These are phyloP conservation scores for Campaea margaritaria DNA, from an alignment of 2,888 invertebrate species.

Conservation along the genomic window DNA sequence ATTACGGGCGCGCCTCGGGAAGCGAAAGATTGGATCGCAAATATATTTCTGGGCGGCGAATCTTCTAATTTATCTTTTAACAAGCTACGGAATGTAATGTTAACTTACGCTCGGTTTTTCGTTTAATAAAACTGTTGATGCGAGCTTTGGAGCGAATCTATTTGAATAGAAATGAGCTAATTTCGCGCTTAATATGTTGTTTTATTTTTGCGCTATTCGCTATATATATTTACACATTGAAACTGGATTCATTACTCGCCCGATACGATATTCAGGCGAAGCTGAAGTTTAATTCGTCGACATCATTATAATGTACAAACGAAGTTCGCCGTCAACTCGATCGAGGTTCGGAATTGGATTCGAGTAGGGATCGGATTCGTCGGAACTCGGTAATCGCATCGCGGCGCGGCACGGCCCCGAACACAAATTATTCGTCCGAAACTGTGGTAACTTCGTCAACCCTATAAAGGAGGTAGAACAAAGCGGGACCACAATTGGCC, in stretches of 20 bases:
- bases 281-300: conserved; percentile 68
- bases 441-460: conserved; percentile 82
- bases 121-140: conserved; percentile 77
- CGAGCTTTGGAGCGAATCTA: conserved; percentile 42
- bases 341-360: conserved; percentile 71
- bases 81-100: conserved; percentile 67
- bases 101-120: conserved; percentile 79
- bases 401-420: conserved; percentile 75
- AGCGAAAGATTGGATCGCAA: conserved; percentile 70
- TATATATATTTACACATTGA: not conserved
- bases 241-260: conserved; percentile 1
- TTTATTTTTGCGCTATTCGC: conserved; percentile 47
- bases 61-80: conserved; percentile 79
- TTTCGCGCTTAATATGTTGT: conserved; percentile 27
- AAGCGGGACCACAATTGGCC: conserved; percentile 82
- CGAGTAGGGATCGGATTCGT: conserved; percentile 71
- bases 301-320: conserved; percentile 65
- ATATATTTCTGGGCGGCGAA: conserved; percentile 66
- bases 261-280: conserved; percentile 64
- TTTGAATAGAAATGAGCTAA: conserved; percentile 41
- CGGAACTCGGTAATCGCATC: conserved; percentile 77
- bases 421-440: conserved; percentile 82
- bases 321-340: conserved; percentile 63
- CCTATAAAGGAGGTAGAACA: conserved; percentile 81
- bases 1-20: conserved; percentile 77